Evolutionary conservation across 2,113 vertebrate genomes (phyloP).

Genomic region (Apaloderma vittatum): DNA sequence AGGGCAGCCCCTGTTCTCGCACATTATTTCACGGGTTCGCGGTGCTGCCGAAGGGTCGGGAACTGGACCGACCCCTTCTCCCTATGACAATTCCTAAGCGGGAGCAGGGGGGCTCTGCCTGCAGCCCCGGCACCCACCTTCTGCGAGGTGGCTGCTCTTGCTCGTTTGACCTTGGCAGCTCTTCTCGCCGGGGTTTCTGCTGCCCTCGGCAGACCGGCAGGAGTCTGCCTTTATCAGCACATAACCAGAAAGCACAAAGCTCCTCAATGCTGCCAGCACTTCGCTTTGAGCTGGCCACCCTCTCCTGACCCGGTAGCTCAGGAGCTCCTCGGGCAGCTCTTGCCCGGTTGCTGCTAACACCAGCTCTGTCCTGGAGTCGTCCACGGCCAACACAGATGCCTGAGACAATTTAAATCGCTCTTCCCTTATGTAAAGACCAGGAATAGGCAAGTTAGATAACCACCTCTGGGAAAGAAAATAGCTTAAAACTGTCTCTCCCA

Average conservation of each 20-base stretch:
- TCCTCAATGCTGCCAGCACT: not conserved
- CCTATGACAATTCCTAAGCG: fast-evolving
- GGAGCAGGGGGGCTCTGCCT: not conserved
- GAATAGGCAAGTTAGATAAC: slow-evolving; percentile 65
- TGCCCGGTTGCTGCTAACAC: not conserved
- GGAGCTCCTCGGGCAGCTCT: not conserved
- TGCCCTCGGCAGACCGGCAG: slow-evolving; percentile 58
- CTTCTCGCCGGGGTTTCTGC: slow-evolving; percentile 47
- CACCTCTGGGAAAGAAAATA: slow-evolving; percentile 54
- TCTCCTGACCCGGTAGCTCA: not conserved
- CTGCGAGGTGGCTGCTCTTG: not conserved
- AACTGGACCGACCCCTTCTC: not conserved
- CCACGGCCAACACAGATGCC: not conserved
- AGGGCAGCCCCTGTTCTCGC: not conserved
- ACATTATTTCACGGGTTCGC: not conserved
- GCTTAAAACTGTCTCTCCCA: slow-evolving; percentile 21
- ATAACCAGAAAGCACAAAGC: not conserved
- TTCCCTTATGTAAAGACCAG: slow-evolving; percentile 51
- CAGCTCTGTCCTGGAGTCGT: not conserved
- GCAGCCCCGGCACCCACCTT: not conserved
- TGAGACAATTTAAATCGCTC: not conserved
- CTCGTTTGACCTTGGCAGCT: not conserved
- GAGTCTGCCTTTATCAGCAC: slow-evolving; percentile 45
- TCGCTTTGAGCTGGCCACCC: not conserved
- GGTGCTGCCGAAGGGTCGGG: not conserved